phyloP scores from a whole-genome alignment of 2,113 vertebrate species.

The Phainopepla nitens region DNA sequence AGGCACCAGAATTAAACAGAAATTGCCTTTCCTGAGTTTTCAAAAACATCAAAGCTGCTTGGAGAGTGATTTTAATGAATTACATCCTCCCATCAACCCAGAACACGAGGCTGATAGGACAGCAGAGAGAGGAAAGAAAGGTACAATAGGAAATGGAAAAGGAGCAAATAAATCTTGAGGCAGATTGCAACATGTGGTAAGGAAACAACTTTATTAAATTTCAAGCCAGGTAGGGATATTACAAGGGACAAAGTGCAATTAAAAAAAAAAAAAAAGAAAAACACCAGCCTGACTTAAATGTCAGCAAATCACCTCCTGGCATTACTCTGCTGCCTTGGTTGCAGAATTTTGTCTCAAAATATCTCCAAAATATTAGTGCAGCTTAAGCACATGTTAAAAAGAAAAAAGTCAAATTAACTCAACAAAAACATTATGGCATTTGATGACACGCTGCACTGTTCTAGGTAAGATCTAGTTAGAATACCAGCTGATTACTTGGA shows the following conservation, averaged over 20 bases:
- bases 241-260: not conserved
- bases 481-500: not conserved
- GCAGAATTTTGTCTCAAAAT: not conserved
- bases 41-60: not conserved
- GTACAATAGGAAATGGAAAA: not conserved
- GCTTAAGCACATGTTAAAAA: not conserved
- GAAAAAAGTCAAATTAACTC: not conserved
- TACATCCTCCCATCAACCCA: not conserved
- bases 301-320: not conserved
- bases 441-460: rapidly evolving
- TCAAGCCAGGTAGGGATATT: not conserved
- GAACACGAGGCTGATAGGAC: not conserved
- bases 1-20: not conserved
- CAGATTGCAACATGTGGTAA: not conserved
- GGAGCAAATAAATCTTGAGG: not conserved
- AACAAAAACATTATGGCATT: rapidly evolving
- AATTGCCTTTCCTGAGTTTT: not conserved
- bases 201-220: not conserved
- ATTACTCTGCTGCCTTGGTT: not conserved
- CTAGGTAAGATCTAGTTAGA: not conserved
- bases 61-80: not conserved
- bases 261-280: not conserved
- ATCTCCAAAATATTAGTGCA: not conserved
- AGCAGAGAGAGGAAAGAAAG: not conserved
- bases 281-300: not conserved